Evolutionary conservation across 2,797 vertebrate species (phyloP).

Genomic region (Selene dorsalis): DNA sequence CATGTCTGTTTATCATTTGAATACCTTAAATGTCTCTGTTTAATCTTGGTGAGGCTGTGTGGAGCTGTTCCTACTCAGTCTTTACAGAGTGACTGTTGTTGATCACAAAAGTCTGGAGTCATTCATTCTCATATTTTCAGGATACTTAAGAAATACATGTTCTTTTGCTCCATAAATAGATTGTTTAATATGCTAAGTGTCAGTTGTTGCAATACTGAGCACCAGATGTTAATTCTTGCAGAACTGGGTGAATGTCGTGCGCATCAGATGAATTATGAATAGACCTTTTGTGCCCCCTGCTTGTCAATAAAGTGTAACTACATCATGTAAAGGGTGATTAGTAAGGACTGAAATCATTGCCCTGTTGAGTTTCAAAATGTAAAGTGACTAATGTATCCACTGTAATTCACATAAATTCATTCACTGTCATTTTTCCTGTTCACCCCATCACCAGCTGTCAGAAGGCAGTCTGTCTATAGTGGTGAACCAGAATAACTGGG

Average conservation of each 20-base stretch:
- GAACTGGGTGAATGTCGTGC: conserved; percentile 1
- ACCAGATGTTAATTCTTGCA: conserved; percentile 39
- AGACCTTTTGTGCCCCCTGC: conserved; percentile 53
- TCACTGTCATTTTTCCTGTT: neutral
- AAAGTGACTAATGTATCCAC: neutral
- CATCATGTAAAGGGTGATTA: neutral
- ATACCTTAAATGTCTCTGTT: conserved; percentile 67
- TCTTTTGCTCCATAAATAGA: neutral
- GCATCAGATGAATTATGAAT: neutral
- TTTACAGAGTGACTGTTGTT: conserved; percentile 42
- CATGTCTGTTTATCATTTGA: conserved; percentile 61
- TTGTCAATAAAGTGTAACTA: conserved; percentile 29
- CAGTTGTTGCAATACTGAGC: conserved; percentile 21
- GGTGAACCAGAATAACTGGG: neutral
- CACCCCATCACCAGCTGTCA: neutral
- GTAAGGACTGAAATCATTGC: neutral
- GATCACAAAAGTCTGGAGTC: conserved; percentile 16
- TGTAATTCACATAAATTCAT: neutral
- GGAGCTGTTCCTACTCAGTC: conserved; percentile 28
- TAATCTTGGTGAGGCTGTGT: conserved; percentile 39
- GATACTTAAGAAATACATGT: conserved; percentile 12
- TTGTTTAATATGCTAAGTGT: conserved; percentile 19
- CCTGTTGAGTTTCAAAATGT: neutral
- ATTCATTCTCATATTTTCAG: conserved; percentile 3
- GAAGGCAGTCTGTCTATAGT: no score